A percentile compares a stretch with the other conserved stretches of the same genome.
Conservation (phyloP, 2,797 vertebrate species). For the Danio aesculapii region DNA sequence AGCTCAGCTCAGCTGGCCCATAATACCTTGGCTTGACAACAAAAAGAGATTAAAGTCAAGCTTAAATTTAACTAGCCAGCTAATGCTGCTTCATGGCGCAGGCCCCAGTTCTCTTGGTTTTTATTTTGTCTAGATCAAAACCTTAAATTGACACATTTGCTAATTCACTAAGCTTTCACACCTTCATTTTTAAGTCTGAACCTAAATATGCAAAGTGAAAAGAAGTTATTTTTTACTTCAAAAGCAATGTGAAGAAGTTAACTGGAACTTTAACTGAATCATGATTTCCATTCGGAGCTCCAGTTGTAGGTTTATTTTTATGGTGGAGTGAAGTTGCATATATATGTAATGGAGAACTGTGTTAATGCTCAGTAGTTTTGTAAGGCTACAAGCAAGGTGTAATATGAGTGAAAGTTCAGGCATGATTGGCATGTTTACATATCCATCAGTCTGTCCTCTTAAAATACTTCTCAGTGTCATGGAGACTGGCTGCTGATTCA, state of each 20-base stretch:
- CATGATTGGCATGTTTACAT: slow-evolving; percentile 26
- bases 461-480: slow-evolving; percentile 41
- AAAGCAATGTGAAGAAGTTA: background rate
- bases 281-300: background rate
- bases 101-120: too few relatives aligned
- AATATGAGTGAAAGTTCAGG: slow-evolving; percentile 33
- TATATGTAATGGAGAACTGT: background rate
- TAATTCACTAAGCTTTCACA: too few relatives aligned
- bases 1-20: too few relatives aligned
- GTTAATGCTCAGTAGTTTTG: background rate
- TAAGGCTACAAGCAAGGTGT: slow-evolving; percentile 17
- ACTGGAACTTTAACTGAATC: background rate
- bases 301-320: background rate
- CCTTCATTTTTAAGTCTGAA: too few relatives aligned
- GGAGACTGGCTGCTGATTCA: slow-evolving; percentile 5
- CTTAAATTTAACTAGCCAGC: too few relatives aligned
- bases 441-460: slow-evolving; percentile 38
- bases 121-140: too few relatives aligned
- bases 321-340: background rate
- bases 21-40: too few relatives aligned
- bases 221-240: background rate
- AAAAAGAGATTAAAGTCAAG: too few relatives aligned
- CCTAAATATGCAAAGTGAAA: too few relatives aligned
- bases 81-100: too few relatives aligned
- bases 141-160: too few relatives aligned